Conservation (phyloP, 2,888 invertebrate genomes). For the Drosophila siamana region DNA sequence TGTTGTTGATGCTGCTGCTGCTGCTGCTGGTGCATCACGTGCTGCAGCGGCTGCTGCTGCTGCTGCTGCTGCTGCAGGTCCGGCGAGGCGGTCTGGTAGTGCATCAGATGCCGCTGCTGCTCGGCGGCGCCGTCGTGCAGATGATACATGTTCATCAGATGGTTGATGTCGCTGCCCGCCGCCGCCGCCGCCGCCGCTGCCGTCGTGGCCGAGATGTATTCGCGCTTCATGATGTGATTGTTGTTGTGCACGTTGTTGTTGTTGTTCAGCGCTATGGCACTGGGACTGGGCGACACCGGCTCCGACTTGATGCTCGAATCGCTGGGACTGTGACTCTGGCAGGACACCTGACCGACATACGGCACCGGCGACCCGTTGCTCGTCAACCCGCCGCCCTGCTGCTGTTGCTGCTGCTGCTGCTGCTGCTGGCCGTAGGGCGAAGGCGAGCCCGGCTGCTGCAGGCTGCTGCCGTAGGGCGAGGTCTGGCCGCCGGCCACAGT, state of each 20-base stretch:
- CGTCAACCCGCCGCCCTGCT: neutral
- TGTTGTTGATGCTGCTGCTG: constrained; percentile 61
- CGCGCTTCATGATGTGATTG: constrained; percentile 88
- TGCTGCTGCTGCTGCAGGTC: constrained; percentile 84
- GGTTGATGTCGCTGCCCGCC: constrained; percentile 87
- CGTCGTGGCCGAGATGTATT: constrained; percentile 87
- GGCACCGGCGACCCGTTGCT: constrained; percentile 47
- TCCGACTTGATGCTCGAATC: constrained; percentile 96
- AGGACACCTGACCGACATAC: constrained; percentile 88
- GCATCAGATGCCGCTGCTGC: constrained; percentile 86
- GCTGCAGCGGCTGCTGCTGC: constrained; percentile 50
- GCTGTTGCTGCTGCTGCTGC: neutral
- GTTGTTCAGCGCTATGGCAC: constrained; percentile 82
- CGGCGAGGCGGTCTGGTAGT: constrained; percentile 85
- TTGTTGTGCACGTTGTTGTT: constrained; percentile 83
- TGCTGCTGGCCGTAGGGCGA: constrained; percentile 86
- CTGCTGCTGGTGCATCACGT: constrained; percentile 82
- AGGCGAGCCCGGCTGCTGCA: constrained; percentile 90
- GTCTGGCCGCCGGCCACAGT: constrained; percentile 89
- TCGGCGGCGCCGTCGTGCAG: constrained; percentile 88
- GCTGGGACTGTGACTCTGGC: constrained; percentile 93
- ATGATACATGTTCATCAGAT: constrained; percentile 90
- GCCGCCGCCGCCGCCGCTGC: constrained; percentile 76
- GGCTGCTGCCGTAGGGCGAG: constrained; percentile 89
- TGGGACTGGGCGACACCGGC: constrained; percentile 92